Evolutionary conservation across 92 coral and sea anemone genomes (phyloP).

Genomic region (Anthopleura xanthogrammica): DNA sequence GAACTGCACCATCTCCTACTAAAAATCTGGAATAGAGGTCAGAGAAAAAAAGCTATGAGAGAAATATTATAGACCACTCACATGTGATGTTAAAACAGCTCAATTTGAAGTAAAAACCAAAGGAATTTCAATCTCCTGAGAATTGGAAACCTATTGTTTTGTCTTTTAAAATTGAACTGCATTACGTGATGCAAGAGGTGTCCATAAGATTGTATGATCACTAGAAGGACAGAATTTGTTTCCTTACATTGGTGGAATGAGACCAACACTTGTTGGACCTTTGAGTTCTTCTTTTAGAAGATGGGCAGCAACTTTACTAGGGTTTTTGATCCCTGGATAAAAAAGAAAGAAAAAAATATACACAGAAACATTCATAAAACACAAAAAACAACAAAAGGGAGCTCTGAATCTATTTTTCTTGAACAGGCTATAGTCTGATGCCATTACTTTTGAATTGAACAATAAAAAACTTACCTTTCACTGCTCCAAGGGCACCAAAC

Average conservation of each 20-base stretch:
- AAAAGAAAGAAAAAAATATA: neutral
- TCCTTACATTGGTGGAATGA: conserved; percentile 86
- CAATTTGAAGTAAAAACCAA: too few relatives aligned
- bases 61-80: neutral
- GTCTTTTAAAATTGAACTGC: too few relatives aligned
- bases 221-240: neutral
- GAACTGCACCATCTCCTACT: conserved; percentile 86
- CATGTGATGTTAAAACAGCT: too few relatives aligned
- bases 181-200: too few relatives aligned
- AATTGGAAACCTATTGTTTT: too few relatives aligned
- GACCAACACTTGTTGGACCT: conserved; percentile 66
- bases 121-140: too few relatives aligned
- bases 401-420: too few relatives aligned
- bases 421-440: too few relatives aligned
- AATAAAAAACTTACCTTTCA: conserved; percentile 48
- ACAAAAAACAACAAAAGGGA: neutral
- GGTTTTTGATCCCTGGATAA: conserved; percentile 68
- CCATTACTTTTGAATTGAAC: too few relatives aligned
- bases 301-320: conserved; percentile 72
- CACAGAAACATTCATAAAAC: neutral
- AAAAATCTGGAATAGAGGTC: conserved; percentile 53
- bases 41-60: neutral
- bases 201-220: neutral
- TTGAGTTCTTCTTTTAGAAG: conserved; percentile 67
- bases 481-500: conserved; percentile 96